Base-by-base conservation (phyloP, 2,113 vertebrate species). In the Neodon shergylaensis region DNA sequence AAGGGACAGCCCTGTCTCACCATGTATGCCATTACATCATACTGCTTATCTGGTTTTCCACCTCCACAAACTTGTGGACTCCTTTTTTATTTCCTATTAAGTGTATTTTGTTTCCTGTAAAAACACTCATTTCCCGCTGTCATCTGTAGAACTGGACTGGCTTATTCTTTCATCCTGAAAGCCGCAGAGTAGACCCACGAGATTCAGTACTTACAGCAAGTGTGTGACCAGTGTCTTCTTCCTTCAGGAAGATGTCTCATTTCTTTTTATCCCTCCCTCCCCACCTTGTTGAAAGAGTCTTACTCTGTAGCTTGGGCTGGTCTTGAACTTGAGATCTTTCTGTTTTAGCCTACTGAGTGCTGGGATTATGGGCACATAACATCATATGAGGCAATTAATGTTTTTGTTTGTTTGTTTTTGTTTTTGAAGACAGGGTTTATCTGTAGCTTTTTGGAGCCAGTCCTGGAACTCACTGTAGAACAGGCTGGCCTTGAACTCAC, bases 51-150 rank as follows among this genome's bases (percentile, higher is more conserved):
- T 66, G 22, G 28, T 58, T 95, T 87, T 90, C 65, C 52, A 78
- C 21, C 85, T 52, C 22, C 63, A 52, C 63, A 88, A 73, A 58
- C 36, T 39, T 81, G n/a, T 3, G 39, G 36, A 33, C 36, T 81
- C 26, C 28, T 33, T 73, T 58, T 39, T n/a, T 73, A 61, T 6
- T 78, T 94, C 42, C 68, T 74, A 39, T 33, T 63, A 65, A 77
- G 81, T 24, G n/a, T 13, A n/a, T 86, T 96, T 94, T 95, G 70
- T 91, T 92, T 88, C 61, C 17, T 74, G 39, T 86, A 70, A 92
- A 92, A 77, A 17, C 31, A 84, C 84, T 83, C 74, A 73, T 11
- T 82, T 86, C 42, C 33, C 58, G 5, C 84, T 88, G 26, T 93
- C 54, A 76, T 96, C 76, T 94, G 74, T 5, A 79, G n/a, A 70